Conservation (phyloP, 2,113 vertebrate species). For the Diadophis punctatus region DNA sequence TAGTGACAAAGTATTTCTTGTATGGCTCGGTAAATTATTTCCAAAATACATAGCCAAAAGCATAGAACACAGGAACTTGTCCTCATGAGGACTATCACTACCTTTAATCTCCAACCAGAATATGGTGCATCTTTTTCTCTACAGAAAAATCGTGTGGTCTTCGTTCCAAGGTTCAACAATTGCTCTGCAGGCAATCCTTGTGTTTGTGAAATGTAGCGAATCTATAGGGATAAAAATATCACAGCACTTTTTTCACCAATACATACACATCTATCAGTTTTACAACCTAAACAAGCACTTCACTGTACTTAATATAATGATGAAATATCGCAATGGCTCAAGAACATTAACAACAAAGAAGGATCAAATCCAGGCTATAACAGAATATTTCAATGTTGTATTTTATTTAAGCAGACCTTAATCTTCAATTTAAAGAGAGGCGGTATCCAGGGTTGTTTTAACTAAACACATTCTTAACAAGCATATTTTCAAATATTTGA, state of each 20-base stretch:
- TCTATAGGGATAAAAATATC: conserved; percentile 68
- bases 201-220: conserved; percentile 99
- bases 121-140: conserved; percentile 86
- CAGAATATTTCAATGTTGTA: background rate
- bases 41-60: background rate
- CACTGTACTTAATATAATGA: background rate
- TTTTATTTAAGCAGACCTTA: background rate
- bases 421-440: background rate
- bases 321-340: background rate
- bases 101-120: conserved; percentile 95
- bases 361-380: background rate
- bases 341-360: background rate
- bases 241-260: background rate
- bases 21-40: background rate
- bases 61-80: background rate
- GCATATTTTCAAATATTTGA: background rate
- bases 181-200: conserved; percentile 94
- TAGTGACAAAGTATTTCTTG: background rate
- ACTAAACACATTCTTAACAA: background rate
- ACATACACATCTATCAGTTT: background rate
- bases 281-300: background rate
- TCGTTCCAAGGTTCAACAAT: conserved; percentile 90
- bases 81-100: conserved; percentile 52
- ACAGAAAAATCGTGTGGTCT: conserved; percentile 86
- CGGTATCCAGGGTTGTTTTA: background rate